These are phyloP conservation scores for Drosophila sulfurigaster DNA, from an alignment of 1,140 invertebrate species.

Conservation along the genomic window DNA sequence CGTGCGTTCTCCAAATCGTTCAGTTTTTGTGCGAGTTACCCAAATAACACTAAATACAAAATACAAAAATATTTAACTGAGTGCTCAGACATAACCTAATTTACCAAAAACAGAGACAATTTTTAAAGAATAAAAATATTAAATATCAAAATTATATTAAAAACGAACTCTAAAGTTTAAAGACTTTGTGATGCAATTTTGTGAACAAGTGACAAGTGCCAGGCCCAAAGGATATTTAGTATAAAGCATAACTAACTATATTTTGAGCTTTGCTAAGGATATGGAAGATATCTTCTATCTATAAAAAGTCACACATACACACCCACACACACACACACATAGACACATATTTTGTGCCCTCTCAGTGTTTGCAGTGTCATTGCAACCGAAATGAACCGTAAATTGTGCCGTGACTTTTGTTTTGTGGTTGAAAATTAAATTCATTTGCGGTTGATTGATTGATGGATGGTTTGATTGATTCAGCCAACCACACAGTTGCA, in stretches of 20 bases:
- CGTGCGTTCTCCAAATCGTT: slow-evolving; percentile 49
- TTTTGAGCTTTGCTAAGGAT: slow-evolving; percentile 9
- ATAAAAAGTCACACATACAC: too few species aligned
- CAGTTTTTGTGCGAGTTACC: slow-evolving; percentile 38
- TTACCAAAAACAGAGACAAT: slow-evolving; percentile 9
- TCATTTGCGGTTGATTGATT: slow-evolving; percentile 79
- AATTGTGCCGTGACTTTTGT: slow-evolving; percentile 50
- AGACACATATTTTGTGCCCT: neutral
- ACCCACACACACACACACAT: too few species aligned
- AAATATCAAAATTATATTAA: too few species aligned
- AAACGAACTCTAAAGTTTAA: slow-evolving; percentile 25
- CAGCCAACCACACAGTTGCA: slow-evolving; percentile 19
- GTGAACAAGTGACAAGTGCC: slow-evolving; percentile 27
- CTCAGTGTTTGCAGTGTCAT: slow-evolving; percentile 18
- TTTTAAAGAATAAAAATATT: neutral
- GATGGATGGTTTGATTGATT: slow-evolving; percentile 81
- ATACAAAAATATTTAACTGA: slow-evolving; percentile 13
- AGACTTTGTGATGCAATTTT: slow-evolving; percentile 24
- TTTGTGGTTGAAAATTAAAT: slow-evolving; percentile 65
- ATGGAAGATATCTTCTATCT: neutral
- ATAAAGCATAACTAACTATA: neutral
- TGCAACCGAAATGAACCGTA: slow-evolving; percentile 42
- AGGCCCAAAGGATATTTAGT: slow-evolving; percentile 31
- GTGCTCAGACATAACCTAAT: slow-evolving; percentile 17
- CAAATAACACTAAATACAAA: slow-evolving; percentile 18